Conservation (phyloP, 2,888 invertebrate genomes). For the Lasioglossum calceatum region DNA sequence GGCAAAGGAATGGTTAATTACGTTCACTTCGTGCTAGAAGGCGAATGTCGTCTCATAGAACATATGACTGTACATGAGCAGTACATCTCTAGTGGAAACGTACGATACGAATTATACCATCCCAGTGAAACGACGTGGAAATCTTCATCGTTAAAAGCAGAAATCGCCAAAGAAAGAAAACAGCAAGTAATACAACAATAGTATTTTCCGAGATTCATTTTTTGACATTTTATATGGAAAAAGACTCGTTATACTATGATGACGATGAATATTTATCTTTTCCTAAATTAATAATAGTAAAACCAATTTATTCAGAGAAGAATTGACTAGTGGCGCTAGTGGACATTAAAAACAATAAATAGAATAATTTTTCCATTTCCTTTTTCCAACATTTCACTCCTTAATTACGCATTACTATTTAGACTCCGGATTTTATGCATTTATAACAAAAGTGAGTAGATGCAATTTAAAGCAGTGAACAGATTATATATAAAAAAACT, state of each 20-base stretch:
- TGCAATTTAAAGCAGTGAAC: too few species aligned
- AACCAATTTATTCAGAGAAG: neutral
- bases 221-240: neutral
- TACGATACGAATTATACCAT: constrained; percentile 85
- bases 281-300: neutral
- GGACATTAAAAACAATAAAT: neutral
- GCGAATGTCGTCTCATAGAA: constrained; percentile 87
- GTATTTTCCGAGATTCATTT: neutral
- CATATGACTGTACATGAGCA: constrained; percentile 85
- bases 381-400: neutral
- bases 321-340: neutral
- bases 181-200: neutral
- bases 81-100: constrained; percentile 79
- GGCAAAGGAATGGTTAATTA: constrained; percentile 81
- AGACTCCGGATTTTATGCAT: too few species aligned
- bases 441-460: too few species aligned
- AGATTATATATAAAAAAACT: too few species aligned
- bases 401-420: neutral
- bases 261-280: neutral
- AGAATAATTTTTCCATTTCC: neutral
- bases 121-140: constrained; percentile 67
- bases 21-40: constrained; percentile 87
- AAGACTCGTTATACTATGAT: neutral
- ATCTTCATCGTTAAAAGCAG: neutral
- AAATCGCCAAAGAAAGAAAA: neutral